A percentile compares a stretch with the other conserved stretches of the same genome.
These are phyloP conservation scores for Spea bombifrons DNA, from an alignment of 2,113 vertebrate species.

Conservation along the genomic window DNA sequence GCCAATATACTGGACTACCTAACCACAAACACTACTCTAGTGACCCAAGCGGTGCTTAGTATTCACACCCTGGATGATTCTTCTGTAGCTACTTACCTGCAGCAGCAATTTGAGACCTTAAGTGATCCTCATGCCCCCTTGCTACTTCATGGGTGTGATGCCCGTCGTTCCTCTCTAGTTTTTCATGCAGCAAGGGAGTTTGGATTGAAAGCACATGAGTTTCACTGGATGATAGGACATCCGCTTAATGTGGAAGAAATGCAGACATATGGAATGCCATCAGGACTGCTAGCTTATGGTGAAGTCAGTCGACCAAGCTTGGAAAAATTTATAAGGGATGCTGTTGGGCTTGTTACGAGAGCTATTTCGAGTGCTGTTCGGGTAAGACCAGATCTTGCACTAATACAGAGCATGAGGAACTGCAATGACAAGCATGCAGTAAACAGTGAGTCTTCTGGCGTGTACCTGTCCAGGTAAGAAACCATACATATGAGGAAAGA, in stretches of 20 bases:
- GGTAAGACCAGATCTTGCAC: constrained; percentile 60
- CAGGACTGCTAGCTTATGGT: constrained; percentile 82
- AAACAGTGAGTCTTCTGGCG: constrained; percentile 61
- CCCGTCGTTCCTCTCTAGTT: constrained; percentile 62
- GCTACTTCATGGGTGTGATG: constrained; percentile 78
- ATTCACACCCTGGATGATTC: constrained; percentile 61
- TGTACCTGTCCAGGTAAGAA: constrained; percentile 74
- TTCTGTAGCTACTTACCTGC: constrained; percentile 61
- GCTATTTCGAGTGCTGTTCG: constrained; percentile 67
- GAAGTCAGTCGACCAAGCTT: constrained; percentile 77
- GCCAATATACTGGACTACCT: constrained; percentile 54
- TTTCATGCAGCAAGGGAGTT: constrained; percentile 66
- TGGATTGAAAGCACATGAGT: constrained; percentile 64
- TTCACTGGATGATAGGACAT: constrained; percentile 88
- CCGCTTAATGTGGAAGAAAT: constrained; percentile 74
- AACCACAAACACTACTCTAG: constrained; percentile 57
- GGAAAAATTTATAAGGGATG: constrained; percentile 79
- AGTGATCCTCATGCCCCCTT: constrained; percentile 65
- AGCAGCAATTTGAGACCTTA: constrained; percentile 56
- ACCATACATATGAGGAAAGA: neutral
- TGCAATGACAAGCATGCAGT: constrained; percentile 67
- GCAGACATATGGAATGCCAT: constrained; percentile 78
- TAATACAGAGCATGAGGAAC: constrained; percentile 68
- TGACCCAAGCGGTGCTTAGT: constrained; percentile 68
- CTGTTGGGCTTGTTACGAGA: constrained; percentile 71